Evolutionary conservation across 2,113 vertebrate species (phyloP).

Genomic region (Tragelaphus scriptus): DNA sequence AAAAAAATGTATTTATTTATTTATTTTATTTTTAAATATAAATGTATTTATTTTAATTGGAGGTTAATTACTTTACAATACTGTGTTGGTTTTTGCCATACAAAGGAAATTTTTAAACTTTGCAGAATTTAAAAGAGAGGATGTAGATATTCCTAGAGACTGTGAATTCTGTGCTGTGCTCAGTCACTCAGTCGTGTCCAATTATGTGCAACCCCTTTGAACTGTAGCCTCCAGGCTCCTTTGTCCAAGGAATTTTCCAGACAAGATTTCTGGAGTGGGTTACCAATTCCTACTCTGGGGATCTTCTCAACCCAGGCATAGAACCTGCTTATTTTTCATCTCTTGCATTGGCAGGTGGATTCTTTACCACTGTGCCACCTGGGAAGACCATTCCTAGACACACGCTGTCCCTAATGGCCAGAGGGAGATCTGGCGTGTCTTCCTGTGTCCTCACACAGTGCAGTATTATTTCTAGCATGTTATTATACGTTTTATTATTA

Average conservation of each 20-base stretch:
- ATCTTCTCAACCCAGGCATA: not conserved
- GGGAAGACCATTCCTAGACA: not conserved
- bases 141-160: not conserved
- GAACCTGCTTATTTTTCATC: not conserved
- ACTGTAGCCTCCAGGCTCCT: not conserved
- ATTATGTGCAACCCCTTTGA: not conserved
- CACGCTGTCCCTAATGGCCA: not conserved
- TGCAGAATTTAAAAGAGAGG: not conserved
- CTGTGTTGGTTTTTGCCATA: no score
- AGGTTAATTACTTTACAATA: no score
- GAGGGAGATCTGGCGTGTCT: not conserved
- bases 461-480: not conserved
- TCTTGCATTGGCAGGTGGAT: not conserved
- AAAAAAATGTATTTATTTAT: not conserved
- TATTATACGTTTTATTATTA: not conserved
- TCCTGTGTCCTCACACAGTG: not conserved
- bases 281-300: not conserved
- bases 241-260: not conserved
- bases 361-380: not conserved
- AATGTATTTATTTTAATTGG: no score
- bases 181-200: not conserved
- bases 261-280: not conserved
- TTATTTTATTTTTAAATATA: no score
- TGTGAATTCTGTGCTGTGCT: not conserved
- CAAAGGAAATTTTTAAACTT: not conserved